Evolutionary conservation across 1,140 invertebrate genomes (phyloP).

Genomic region (Drosophila chauvacae): DNA sequence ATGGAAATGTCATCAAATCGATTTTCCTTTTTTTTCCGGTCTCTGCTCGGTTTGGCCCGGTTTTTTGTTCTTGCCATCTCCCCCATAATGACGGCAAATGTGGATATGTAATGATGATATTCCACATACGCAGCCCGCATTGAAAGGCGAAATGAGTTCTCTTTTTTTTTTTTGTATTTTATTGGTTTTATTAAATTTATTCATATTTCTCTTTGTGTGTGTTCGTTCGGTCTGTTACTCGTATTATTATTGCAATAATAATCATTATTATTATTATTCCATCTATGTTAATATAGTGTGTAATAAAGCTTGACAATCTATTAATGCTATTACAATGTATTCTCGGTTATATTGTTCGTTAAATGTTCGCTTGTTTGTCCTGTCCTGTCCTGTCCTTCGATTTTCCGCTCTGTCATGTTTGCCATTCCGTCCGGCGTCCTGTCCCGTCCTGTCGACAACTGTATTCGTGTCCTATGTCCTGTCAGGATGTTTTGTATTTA

Average conservation of each 20-base stretch:
- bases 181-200: constrained; percentile 73
- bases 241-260: constrained; percentile 66
- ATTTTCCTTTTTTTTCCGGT: constrained; percentile 36
- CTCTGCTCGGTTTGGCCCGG: constrained; percentile 1
- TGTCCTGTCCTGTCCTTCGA: constrained; percentile 21
- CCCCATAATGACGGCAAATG: constrained; percentile 33
- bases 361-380: constrained; percentile 37
- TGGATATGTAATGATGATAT: constrained; percentile 10
- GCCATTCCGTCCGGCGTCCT: constrained; percentile 17
- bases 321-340: constrained; percentile 75
- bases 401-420: constrained; percentile 44
- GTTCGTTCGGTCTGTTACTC: constrained; percentile 48
- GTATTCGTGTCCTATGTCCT: constrained; percentile 34
- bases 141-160: constrained; percentile 15
- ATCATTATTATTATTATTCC: constrained; percentile 56
- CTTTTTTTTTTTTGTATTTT: constrained; percentile 24
- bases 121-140: constrained; percentile 20
- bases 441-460: constrained; percentile 37
- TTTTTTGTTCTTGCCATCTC: constrained; percentile 1
- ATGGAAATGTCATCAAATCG: constrained; percentile 61
- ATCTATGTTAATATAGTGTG: constrained; percentile 79
- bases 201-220: constrained; percentile 69
- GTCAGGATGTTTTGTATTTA: constrained; percentile 49
- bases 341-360: constrained; percentile 58
- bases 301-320: constrained; percentile 83